Evolutionary conservation across 1,140 invertebrate species (phyloP), one percentile per base, ranked within the genome.

Genomic region (Hycleus phaleratus): DNA sequence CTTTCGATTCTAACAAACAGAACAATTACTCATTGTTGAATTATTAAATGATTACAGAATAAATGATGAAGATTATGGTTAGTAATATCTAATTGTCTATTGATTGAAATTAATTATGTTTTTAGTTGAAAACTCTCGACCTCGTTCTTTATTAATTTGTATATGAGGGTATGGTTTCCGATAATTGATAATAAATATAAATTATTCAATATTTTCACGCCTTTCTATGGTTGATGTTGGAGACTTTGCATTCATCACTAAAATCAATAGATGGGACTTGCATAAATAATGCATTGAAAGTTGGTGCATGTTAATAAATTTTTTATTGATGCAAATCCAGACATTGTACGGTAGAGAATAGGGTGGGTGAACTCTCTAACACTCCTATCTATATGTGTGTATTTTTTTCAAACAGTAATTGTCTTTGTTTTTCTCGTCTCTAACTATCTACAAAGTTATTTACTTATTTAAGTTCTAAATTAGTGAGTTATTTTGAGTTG

Each of bases 401-500:
- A 18, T 18, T 18, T 18, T 18, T 18, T 44, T 47, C 40, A 26
- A 38, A 56, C 48, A 42, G 46, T 49, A 51, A 18, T 18, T 18
- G 18, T 18, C 18, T 18, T 18, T 18, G 18, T 18, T 18, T 18
- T 18, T 18, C 18, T 18, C 18, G 32, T 5, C 32, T 32, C 4
- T 2, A 32, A 18, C 18, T 32, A 32, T 32, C 32, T 32, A 32
- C 32, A 5, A 5, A 3, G 32, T 32, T 32, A 32, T 32, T 32
- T 32, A 32, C 32, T 32, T 32, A 54, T 46, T 57, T 61, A 61
- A 56, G 60, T 32, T 61, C 54, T 58, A 61, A 58, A 53, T 61
- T 50, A 52, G 55, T 61, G 60, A 57, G 60, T 58, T 61, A 58
- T 58, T 61, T 61, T 61, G 46, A 60, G 59, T 56, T 53, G 48